Percentiles rank a stretch among this genome's conserved stretches.
phyloP scores from a whole-genome alignment of 2,888 invertebrate genomes.

The Disparrhopalites patrizii region DNA sequence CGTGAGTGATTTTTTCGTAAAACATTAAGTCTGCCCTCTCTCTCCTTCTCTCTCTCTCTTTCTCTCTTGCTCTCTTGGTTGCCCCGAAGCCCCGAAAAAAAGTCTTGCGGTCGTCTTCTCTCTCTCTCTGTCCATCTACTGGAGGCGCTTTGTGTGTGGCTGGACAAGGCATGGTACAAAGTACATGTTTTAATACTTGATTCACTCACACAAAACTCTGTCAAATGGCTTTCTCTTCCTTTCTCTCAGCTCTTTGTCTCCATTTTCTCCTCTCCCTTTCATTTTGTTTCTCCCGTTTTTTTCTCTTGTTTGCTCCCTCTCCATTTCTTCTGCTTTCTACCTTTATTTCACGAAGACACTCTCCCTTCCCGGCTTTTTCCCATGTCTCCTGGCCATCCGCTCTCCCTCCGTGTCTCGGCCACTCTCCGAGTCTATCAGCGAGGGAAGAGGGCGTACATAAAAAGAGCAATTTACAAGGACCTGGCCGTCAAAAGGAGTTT shows the following conservation, averaged over 20 bases:
- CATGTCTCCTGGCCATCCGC: not conserved
- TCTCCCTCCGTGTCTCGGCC: no score
- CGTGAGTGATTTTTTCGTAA: not conserved
- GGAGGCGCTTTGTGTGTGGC: no score
- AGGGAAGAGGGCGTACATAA: not conserved
- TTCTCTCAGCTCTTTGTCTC: not conserved
- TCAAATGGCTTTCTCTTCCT: not conserved
- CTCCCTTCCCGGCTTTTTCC: not conserved
- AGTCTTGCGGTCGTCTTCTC: not conserved
- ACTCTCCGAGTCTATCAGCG: not conserved
- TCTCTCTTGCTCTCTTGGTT: not conserved
- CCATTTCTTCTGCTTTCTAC: not conserved
- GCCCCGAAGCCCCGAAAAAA: no score
- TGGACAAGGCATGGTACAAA: not conserved
- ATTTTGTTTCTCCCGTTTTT: not conserved
- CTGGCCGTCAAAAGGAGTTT: conserved; percentile 15
- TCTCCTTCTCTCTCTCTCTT: conserved; percentile 2
- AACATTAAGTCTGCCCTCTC: not conserved
- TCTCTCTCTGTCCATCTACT: no score
- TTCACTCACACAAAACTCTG: not conserved
- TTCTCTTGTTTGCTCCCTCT: not conserved
- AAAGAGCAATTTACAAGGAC: not conserved
- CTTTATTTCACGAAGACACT: not conserved
- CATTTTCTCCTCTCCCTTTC: not conserved
- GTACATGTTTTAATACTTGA: conserved; percentile 12